Base-by-base conservation (phyloP, 1,140 invertebrate species). In the Drosophila mayri region DNA sequence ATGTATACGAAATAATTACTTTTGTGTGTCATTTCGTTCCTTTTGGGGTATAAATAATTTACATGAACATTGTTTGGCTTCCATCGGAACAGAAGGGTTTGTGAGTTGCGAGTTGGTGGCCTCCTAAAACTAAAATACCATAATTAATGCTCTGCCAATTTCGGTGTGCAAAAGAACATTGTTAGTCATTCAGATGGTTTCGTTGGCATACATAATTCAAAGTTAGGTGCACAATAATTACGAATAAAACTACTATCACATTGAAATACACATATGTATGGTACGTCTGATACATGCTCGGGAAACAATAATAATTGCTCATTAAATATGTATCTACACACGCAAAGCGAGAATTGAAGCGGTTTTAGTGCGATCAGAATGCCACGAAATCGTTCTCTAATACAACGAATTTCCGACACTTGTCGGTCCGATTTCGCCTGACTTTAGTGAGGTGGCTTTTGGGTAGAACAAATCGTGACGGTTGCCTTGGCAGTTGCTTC, bases 171-270 rank as follows among this genome's bases (percentile, higher is more conserved):
- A 83, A 64, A 64, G 44, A 54, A 44, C 72, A 43, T 37, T 61
- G 32, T 49, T 43, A 59, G 72, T 66, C 47, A 22, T 54, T 64
- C 59, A 12, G 11, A 11, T 37, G 11, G 35, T 37, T 37, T 41
- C 10, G 44, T 71, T 46, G 30, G 61, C 57, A 61, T 52, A 65
- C 52, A 72, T 46, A 46, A 61, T 78, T 62, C 47, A 67, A 73
- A 86, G 50, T 79, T 68, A 44, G 61, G 60, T 72, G 72, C 59
- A 49, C 47, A 90, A 81, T 90, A 77, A 79, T 81, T 43, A 63
- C 61, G 76, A 78, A 88, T 88, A 88, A 90, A 90, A 81, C 84
- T 88, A 90, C 84, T 90, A 88, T 88, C 84, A 88, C 84, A 88
- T 88, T 88, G 76, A 88, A 88, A 88, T 80, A 87, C 67, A 81